phyloP scores from a whole-genome alignment of 2,888 invertebrate species.

The Brassicogethes aeneus region DNA sequence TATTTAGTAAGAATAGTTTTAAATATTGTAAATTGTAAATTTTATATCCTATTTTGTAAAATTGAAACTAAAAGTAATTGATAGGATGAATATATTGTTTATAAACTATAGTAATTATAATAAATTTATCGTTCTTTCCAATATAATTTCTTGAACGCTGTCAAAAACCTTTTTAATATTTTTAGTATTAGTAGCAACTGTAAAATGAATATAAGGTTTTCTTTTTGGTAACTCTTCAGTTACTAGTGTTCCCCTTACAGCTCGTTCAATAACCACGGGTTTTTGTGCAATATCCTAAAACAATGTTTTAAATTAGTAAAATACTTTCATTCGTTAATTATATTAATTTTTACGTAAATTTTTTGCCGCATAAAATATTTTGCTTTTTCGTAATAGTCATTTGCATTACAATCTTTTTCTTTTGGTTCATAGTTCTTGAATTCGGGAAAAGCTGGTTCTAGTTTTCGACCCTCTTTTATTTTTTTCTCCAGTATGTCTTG shows the following conservation, averaged over 20 bases:
- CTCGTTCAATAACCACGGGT: slow-evolving; percentile 37
- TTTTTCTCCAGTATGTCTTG: slow-evolving; percentile 75
- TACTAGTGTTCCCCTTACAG: slow-evolving; percentile 35
- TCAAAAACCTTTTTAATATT: slow-evolving; percentile 64
- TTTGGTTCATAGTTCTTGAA: slow-evolving; percentile 47
- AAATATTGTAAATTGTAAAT: too few relatives aligned
- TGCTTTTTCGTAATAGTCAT: slow-evolving; percentile 57
- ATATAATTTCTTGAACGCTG: slow-evolving; percentile 49
- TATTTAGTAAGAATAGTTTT: too few relatives aligned
- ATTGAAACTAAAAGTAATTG: too few relatives aligned
- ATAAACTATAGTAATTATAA: too few relatives aligned
- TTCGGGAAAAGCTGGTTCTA: slow-evolving; percentile 59
- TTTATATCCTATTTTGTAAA: too few relatives aligned
- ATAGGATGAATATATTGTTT: too few relatives aligned
- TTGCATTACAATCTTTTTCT: slow-evolving; percentile 40
- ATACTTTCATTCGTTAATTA: background rate
- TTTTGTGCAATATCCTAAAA: slow-evolving; percentile 48
- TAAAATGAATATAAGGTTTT: slow-evolving; percentile 65
- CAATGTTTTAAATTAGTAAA: background rate
- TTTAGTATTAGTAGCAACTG: slow-evolving; percentile 65
- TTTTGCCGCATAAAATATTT: slow-evolving; percentile 59
- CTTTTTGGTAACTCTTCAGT: slow-evolving; percentile 40
- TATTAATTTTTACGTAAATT: slow-evolving; percentile 47
- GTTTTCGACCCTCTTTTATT: slow-evolving; percentile 54
- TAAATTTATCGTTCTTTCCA: too few relatives aligned